Base-by-base conservation (phyloP, 2,113 vertebrate genomes). In the Dascyllus trimaculatus region DNA sequence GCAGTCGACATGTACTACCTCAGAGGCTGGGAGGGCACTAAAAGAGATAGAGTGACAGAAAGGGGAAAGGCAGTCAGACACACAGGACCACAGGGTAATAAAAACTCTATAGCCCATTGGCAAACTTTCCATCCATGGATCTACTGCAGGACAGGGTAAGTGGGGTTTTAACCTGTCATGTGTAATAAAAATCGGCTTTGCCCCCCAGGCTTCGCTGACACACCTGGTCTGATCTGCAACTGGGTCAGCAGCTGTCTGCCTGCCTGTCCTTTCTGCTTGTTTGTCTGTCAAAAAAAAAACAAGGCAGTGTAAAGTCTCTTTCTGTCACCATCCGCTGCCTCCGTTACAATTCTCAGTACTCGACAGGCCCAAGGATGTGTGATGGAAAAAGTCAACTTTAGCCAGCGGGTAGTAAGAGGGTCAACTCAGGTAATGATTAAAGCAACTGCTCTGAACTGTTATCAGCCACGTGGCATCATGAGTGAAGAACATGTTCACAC, bases 171-270 rank as follows among this genome's bases (percentile, higher is more conserved):
- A 86, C 60, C 78, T 75, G 78, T 78, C 88, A 52, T 54, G 69
- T 78, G 58, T 49, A n/a, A 86, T 86, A 73, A 82, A 63, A 80
- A 72, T 86, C 86, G 35, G 38, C 24, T 15, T 53, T 19, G 3
- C 14, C 58, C 48, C 80, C 7, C 19, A 56, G 79, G 78, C 81
- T 46, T 70, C 15, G 19, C 78, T 78, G 84, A 85, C 84, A 85
- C 84, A 88, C 81, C 84, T 90, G 88, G 72, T 82, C 86, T 76
- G 73, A 73, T 86, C 69, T 74, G 71, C 70, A 85, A 49, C 83
- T 82, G 84, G 77, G 80, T 90, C 85, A 88, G 83, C 88, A 84
- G 85, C 85, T 85, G 87, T 77, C 78, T 53, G 61, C 24, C 51
- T n/a, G 48, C 24, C 48, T 17, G 38, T 69, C 76, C 67, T 35